Evolutionary conservation across 2,797 vertebrate genomes (phyloP).

Genomic region (Gephyroberyx darwinii): DNA sequence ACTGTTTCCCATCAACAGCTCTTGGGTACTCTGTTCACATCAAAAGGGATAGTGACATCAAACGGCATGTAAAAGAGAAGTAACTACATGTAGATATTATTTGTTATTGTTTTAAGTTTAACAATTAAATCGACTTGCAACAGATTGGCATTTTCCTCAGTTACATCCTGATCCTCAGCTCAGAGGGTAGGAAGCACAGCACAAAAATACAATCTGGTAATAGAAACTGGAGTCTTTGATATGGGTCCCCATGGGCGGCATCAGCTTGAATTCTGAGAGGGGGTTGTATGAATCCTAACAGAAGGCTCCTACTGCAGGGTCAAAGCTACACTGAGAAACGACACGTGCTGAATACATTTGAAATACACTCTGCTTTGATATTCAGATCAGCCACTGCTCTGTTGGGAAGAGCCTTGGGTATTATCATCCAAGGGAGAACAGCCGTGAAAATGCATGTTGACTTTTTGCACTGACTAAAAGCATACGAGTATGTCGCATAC

Average conservation of each 20-base stretch:
- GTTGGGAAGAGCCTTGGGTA: conserved; percentile 43
- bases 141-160: conserved; percentile 46
- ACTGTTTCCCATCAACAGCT: conserved; percentile 16
- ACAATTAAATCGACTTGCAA: conserved; percentile 30
- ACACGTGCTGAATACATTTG: conserved; percentile 73
- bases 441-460: conserved; percentile 59
- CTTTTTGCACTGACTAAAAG: conserved; percentile 51
- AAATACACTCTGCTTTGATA: conserved; percentile 72
- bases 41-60: conserved; percentile 18
- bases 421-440: conserved; percentile 47
- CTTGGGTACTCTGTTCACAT: conserved; percentile 2
- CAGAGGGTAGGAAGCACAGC: conserved; percentile 40
- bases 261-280: conserved; percentile 60
- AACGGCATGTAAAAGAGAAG: conserved; percentile 34
- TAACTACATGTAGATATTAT: conserved; percentile 37
- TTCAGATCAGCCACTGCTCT: conserved; percentile 66
- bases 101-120: conserved; percentile 55
- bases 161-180: conserved; percentile 48
- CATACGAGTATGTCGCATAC: conserved; percentile 31
- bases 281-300: conserved; percentile 67
- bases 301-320: conserved; percentile 68
- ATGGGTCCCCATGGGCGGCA: conserved; percentile 65
- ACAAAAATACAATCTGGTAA: conserved; percentile 64
- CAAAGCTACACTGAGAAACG: conserved; percentile 66
- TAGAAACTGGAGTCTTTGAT: conserved; percentile 74